These are phyloP conservation scores for Hypsopygia costalis DNA, from an alignment of 2,888 invertebrate species.

Conservation along the genomic window DNA sequence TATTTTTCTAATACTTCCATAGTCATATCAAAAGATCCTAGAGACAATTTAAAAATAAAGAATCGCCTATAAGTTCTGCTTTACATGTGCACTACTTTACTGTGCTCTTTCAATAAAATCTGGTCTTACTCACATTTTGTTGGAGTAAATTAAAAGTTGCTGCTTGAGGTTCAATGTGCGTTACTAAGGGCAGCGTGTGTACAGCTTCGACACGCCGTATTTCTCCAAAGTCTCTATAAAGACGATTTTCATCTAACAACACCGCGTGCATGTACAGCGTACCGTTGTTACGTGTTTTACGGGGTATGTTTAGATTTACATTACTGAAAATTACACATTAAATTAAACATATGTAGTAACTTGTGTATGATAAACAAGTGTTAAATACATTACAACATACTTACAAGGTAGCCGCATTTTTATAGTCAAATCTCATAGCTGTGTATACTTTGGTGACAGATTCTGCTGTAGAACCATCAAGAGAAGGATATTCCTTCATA, in stretches of 20 bases:
- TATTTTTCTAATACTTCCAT: too few relatives aligned
- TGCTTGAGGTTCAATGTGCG: constrained; percentile 87
- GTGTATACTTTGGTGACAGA: constrained; percentile 81
- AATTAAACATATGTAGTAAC: constrained; percentile 4
- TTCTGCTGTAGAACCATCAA: constrained; percentile 60
- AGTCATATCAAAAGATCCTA: too few relatives aligned
- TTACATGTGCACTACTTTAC: too few relatives aligned
- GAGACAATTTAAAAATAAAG: too few relatives aligned
- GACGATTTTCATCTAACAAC: constrained; percentile 74
- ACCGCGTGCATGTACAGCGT: constrained; percentile 89
- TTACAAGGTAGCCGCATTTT: constrained; percentile 61
- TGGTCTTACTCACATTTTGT: constrained; percentile 47
- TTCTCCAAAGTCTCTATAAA: constrained; percentile 78
- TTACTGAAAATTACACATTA: constrained; percentile 71
- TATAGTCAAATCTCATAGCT: constrained; percentile 84
- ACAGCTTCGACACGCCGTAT: constrained; percentile 81
- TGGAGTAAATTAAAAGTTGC: constrained; percentile 86
- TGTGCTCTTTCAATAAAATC: too few relatives aligned
- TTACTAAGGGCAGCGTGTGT: constrained; percentile 85
- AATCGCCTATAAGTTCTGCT: too few relatives aligned
- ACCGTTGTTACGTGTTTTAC: constrained; percentile 90
- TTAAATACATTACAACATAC: constrained; percentile 20
- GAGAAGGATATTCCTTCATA: constrained; percentile 77
- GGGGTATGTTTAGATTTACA: constrained; percentile 85
- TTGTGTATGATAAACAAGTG: constrained; percentile 4